Conservation (phyloP, 30 jellyfish, hydroid and myxozoan species). For the Aurelia sp. region DNA sequence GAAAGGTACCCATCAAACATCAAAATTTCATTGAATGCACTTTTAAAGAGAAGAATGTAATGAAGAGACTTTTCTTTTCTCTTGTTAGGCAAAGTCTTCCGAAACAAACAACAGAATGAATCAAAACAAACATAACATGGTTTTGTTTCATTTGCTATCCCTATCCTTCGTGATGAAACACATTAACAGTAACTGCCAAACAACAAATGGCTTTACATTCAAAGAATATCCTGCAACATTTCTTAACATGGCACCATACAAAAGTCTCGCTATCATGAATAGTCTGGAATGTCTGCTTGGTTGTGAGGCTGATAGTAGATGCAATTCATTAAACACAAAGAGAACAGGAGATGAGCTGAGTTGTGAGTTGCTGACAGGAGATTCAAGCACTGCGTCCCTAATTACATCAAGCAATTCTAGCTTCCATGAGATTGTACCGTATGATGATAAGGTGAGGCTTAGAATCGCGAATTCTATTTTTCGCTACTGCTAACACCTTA, state of each 20-base stretch:
- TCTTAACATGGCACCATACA: constrained; percentile 26
- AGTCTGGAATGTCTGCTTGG: constrained; percentile 36
- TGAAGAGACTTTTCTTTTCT: not conserved
- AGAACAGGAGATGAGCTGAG: not conserved
- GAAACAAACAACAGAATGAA: not conserved
- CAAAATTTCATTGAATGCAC: no score
- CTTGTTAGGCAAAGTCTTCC: not conserved
- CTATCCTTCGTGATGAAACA: not conserved
- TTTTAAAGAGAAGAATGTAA: not conserved
- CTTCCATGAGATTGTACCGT: not conserved
- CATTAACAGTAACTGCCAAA: constrained; percentile 18
- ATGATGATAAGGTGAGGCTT: no score
- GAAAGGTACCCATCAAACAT: no score
- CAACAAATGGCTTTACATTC: constrained; percentile 35
- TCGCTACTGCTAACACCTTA: not conserved
- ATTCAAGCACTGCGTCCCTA: constrained; percentile 5
- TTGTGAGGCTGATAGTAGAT: constrained; percentile 28
- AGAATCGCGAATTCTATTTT: no score
- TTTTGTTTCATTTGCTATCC: not conserved
- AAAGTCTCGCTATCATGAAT: not conserved
- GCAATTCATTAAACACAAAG: constrained; percentile 45
- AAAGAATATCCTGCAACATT: constrained; percentile 4
- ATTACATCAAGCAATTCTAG: constrained; percentile 2
- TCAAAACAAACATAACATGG: not conserved
- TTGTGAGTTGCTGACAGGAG: constrained; percentile 60